Conservation (phyloP, 2,888 invertebrate genomes). For the Lycia hirtaria region DNA sequence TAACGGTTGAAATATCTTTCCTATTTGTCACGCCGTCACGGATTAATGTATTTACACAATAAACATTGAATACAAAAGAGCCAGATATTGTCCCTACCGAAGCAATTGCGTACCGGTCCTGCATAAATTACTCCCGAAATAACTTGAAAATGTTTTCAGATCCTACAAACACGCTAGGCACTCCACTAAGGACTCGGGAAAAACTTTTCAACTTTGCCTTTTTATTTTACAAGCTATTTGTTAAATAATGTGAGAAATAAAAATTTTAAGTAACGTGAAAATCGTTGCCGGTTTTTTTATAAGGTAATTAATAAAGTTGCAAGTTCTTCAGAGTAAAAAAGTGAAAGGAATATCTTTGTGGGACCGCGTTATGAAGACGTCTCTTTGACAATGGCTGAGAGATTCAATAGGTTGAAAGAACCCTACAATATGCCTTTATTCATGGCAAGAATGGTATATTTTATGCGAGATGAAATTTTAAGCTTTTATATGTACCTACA, state of each 20-base stretch:
- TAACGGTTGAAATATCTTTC: slow-evolving; percentile 30
- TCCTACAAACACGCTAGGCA: slow-evolving; percentile 18
- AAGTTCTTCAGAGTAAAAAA: slow-evolving; percentile 11
- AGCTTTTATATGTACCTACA: neutral
- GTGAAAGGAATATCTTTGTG: slow-evolving; percentile 7
- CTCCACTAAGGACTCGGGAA: slow-evolving; percentile 22
- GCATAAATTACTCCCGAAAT: slow-evolving; percentile 42
- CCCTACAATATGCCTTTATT: slow-evolving; percentile 23
- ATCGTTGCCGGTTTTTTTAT: slow-evolving; percentile 12
- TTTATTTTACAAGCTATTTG: slow-evolving; percentile 26
- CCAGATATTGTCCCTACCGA: slow-evolving; percentile 39
- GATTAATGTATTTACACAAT: slow-evolving; percentile 47
- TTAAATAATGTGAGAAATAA: slow-evolving; percentile 26
- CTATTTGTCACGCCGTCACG: slow-evolving; percentile 36
- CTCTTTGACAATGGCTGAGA: slow-evolving; percentile 20
- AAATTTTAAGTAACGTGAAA: slow-evolving; percentile 20
- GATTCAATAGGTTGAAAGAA: slow-evolving; percentile 23
- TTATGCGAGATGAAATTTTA: slow-evolving; percentile 11
- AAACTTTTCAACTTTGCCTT: slow-evolving; percentile 35
- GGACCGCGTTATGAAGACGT: slow-evolving; percentile 8
- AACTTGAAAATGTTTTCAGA: slow-evolving; percentile 41
- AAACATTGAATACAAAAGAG: slow-evolving; percentile 46
- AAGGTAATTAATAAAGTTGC: slow-evolving; percentile 14
- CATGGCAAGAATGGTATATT: slow-evolving; percentile 11
- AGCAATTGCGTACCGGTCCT: slow-evolving; percentile 42